Evolutionary conservation across 2,797 vertebrate species (phyloP), one percentile per base, ranked within the genome.

Genomic region (Lemur catta): DNA sequence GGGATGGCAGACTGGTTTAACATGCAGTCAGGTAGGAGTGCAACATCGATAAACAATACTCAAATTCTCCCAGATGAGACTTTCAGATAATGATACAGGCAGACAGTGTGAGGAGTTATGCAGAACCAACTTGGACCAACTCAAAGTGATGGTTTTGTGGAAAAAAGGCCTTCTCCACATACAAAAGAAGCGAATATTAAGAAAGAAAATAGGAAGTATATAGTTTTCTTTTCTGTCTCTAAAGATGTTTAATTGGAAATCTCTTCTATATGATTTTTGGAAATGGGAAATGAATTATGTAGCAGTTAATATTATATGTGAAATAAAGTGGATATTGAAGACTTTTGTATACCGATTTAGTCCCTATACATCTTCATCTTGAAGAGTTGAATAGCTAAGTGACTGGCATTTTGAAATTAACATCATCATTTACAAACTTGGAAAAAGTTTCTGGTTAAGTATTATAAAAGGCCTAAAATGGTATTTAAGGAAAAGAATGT

Each of bases 341-440:
- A 71, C 2, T 41, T 57, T 5, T 76, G 9, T 20, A 46, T 61
- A 43, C 0, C 18, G 38, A 10, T 81, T 87, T 91, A 80, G 92
- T 71, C 9, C 24, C 2, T 26, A 26, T 10, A 63, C 13, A 55
- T 78, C 4, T 84, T 90, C 8, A 38, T 46, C 26, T 82, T 67
- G 35, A 96, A 87, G 92, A 63, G 26, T 50, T 82, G n/a, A 89
- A 41, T 9, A 81, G 5, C 10, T 46, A 35, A 65, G 4, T 90
- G 79, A 48, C 11, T 48, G 9, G 9, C 46, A 72, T 95, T 93
- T 93, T 91, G 9, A 93, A 89, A 75, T 67, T 71, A 92, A 75
- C 48, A 26, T n/a, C 26, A 88, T 43, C 46, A 90, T 11, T 59
- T 75, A 59, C 71, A 67, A 91, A 84, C 14, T 52, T 82, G 46